Conservation (phyloP, 2,888 invertebrate genomes). For the Diaperis boleti region DNA sequence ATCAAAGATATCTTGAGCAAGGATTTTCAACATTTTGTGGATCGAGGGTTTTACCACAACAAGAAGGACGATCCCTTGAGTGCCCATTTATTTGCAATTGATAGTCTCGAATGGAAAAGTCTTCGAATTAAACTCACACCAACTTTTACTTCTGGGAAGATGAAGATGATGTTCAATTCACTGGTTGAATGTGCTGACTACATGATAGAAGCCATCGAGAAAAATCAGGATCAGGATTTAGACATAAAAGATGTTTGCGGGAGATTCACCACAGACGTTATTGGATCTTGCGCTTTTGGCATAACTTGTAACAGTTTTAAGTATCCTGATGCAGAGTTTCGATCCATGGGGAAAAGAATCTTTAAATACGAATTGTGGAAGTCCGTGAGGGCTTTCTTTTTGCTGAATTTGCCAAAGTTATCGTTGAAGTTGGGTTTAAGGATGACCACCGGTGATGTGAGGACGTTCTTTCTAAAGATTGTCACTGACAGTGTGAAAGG, state of each 20-base stretch:
- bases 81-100: constrained; percentile 51
- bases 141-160: constrained; percentile 46
- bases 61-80: constrained; percentile 51
- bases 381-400: constrained; percentile 40
- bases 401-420: constrained; percentile 45
- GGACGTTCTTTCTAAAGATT: constrained; percentile 53
- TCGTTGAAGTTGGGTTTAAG: constrained; percentile 42
- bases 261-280: constrained; percentile 71
- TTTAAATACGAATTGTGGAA: constrained; percentile 51
- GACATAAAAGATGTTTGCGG: constrained; percentile 67
- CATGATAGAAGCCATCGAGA: constrained; percentile 51
- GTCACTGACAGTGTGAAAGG: constrained; percentile 54
- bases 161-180: constrained; percentile 65
- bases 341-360: constrained; percentile 56
- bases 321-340: constrained; percentile 53
- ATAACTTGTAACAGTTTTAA: constrained; percentile 63
- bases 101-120: constrained; percentile 64
- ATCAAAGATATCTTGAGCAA: constrained; percentile 53
- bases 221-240: constrained; percentile 22
- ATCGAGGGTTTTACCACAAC: constrained; percentile 52
- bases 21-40: constrained; percentile 56
- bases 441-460: constrained; percentile 39
- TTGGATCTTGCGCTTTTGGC: constrained; percentile 72
- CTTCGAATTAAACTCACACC: constrained; percentile 64
- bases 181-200: constrained; percentile 61